A percentile compares a stretch with the other conserved stretches of the same genome.
Conservation (phyloP, 2,113 vertebrate species). For the Pseudolaguvia tuberculata region DNA sequence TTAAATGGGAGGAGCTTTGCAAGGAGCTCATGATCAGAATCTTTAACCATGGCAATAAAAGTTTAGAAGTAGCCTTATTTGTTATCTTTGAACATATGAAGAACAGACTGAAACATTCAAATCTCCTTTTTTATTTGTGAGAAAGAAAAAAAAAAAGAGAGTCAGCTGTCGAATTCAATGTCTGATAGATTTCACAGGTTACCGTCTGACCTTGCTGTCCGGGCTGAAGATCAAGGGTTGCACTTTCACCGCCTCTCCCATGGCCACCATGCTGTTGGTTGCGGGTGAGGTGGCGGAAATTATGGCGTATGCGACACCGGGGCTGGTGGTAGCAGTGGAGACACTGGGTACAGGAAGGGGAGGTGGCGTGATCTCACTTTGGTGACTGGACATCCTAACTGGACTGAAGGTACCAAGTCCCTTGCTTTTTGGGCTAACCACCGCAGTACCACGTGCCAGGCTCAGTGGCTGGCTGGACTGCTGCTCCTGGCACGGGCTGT, state of each 20-base stretch:
- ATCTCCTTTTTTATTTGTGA: no score
- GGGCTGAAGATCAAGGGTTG: slow-evolving; percentile 81
- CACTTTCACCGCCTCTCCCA: slow-evolving; percentile 82
- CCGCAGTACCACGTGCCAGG: slow-evolving; percentile 79
- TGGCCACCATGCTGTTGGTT: slow-evolving; percentile 69
- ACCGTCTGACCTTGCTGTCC: slow-evolving; percentile 75
- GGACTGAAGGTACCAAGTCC: slow-evolving; percentile 86
- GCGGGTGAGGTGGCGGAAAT: slow-evolving; percentile 81
- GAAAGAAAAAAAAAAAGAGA: no score
- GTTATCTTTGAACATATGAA: no score
- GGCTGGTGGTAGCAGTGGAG: slow-evolving; percentile 55
- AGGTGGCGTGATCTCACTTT: slow-evolving; percentile 48
- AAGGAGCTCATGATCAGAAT: no score
- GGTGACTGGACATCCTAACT: slow-evolving; percentile 66
- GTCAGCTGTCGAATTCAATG: no score
- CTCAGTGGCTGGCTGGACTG: slow-evolving; percentile 78
- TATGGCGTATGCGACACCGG: slow-evolving; percentile 92
- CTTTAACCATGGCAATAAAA: no score
- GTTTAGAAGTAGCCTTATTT: no score
- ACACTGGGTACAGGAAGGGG: slow-evolving; percentile 47
- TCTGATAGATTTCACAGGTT: background rate
- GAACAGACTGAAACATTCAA: no score
- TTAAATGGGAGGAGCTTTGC: no score
- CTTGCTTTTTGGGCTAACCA: slow-evolving; percentile 81
- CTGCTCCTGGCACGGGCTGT: slow-evolving; percentile 77